These are phyloP conservation scores for Nineta flava DNA, from an alignment of 2,888 invertebrate genomes.

Conservation along the genomic window DNA sequence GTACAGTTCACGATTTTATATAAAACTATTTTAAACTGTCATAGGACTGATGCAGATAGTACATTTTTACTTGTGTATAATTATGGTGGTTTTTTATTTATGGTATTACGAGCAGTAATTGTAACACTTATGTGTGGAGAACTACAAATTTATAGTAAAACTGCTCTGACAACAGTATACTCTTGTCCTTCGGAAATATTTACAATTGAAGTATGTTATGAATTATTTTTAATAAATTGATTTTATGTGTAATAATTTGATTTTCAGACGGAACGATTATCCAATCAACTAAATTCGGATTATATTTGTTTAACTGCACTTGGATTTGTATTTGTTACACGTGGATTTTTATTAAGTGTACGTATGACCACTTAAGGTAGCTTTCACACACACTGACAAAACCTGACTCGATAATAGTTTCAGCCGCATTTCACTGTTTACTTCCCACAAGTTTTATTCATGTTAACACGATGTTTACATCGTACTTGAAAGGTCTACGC, in stretches of 20 bases:
- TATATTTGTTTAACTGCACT: background rate
- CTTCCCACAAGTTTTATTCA: too few relatives aligned
- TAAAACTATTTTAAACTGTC: background rate
- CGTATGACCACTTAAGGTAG: too few relatives aligned
- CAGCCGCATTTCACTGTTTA: too few relatives aligned
- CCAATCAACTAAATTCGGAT: background rate
- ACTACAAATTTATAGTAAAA: constrained; percentile 2
- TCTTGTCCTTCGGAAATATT: constrained; percentile 1
- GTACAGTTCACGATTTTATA: background rate
- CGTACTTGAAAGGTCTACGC: too few relatives aligned
- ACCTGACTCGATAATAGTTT: too few relatives aligned
- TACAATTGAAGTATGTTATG: background rate
- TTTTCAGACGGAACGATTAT: constrained; percentile 4
- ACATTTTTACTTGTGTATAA: background rate
- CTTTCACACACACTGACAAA: too few relatives aligned
- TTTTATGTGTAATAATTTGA: background rate
- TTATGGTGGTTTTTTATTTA: constrained; percentile 4
- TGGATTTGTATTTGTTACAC: constrained; percentile 1
- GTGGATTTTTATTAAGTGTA: constrained; percentile 3
- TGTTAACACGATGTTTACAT: too few relatives aligned
- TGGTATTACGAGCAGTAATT: background rate
- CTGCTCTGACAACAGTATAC: background rate
- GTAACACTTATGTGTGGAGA: background rate
- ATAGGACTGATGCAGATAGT: background rate
- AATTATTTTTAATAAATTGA: background rate